Percentiles rank a stretch among this genome's conserved stretches.
These are phyloP conservation scores for Dendrophyllia cribrosa DNA, from an alignment of 64 coral and sea anemone species.

Conservation along the genomic window DNA sequence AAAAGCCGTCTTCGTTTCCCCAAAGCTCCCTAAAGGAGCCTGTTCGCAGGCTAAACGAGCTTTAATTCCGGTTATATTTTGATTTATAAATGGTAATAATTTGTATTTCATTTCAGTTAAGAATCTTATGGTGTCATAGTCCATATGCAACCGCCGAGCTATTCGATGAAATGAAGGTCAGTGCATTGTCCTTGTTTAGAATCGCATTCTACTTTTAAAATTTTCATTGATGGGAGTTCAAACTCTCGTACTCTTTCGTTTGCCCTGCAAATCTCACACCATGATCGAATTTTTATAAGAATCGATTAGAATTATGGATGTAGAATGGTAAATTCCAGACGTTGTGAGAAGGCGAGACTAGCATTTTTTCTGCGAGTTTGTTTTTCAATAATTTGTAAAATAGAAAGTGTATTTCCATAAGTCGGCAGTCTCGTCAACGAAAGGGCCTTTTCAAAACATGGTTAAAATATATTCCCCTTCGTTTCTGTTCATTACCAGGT, in stretches of 20 bases:
- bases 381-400: too few relatives aligned
- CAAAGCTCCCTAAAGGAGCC: too few relatives aligned
- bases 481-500: not conserved
- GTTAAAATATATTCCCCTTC: not conserved
- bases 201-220: not conserved
- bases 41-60: too few relatives aligned
- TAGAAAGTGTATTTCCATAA: not conserved
- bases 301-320: too few relatives aligned
- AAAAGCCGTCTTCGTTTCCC: too few relatives aligned
- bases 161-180: conserved; percentile 97
- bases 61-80: too few relatives aligned
- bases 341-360: too few relatives aligned
- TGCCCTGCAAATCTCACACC: not conserved
- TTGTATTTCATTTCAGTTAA: conserved; percentile 53
- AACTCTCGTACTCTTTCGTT: not conserved
- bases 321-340: too few relatives aligned
- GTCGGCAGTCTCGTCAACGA: not conserved
- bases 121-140: conserved; percentile 98
- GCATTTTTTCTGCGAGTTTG: too few relatives aligned
- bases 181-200: not conserved
- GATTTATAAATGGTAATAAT: too few relatives aligned
- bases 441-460: not conserved
- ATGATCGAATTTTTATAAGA: too few relatives aligned
- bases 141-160: conserved; percentile 97
- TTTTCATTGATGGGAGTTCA: not conserved